A percentile compares a stretch with the other conserved stretches of the same genome.
Evolutionary conservation across 1,140 invertebrate species (phyloP).

Genomic region (Colletes gigas): DNA sequence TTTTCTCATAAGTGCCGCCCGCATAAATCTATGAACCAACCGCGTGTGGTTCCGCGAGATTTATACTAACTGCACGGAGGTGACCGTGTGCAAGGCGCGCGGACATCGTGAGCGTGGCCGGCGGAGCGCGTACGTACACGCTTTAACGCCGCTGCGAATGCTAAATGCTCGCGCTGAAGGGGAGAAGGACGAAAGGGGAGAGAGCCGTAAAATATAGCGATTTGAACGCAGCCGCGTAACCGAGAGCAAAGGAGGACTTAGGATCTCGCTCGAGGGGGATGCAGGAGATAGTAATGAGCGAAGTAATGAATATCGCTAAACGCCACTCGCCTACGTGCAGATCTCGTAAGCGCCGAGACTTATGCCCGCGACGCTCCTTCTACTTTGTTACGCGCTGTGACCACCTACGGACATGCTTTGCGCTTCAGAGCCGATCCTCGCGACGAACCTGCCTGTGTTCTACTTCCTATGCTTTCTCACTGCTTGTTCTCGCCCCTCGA

Average conservation of each 20-base stretch:
- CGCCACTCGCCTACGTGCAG: conserved; percentile 59
- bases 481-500: no score
- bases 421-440: background rate
- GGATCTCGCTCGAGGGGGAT: conserved; percentile 10
- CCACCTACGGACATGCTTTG: background rate
- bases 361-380: conserved; percentile 14
- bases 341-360: conserved; percentile 59
- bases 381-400: conserved; percentile 6
- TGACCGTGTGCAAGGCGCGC: conserved; percentile 1
- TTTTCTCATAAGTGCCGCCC: conserved; percentile 45
- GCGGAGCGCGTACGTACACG: conserved; percentile 26
- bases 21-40: conserved; percentile 59
- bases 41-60: conserved; percentile 33
- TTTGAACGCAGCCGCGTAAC: conserved; percentile 35
- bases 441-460: background rate
- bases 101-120: conserved; percentile 15
- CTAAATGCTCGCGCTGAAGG: conserved; percentile 52
- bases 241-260: conserved; percentile 12
- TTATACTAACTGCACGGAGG: conserved; percentile 50
- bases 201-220: conserved; percentile 52
- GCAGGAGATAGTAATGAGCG: conserved; percentile 64
- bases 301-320: conserved; percentile 71
- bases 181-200: conserved; percentile 12
- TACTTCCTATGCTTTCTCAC: no score
- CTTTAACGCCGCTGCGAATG: conserved; percentile 59